These are phyloP conservation scores for Yoshiicerus persimilis DNA, from an alignment of 1,140 invertebrate genomes.

Conservation along the genomic window DNA sequence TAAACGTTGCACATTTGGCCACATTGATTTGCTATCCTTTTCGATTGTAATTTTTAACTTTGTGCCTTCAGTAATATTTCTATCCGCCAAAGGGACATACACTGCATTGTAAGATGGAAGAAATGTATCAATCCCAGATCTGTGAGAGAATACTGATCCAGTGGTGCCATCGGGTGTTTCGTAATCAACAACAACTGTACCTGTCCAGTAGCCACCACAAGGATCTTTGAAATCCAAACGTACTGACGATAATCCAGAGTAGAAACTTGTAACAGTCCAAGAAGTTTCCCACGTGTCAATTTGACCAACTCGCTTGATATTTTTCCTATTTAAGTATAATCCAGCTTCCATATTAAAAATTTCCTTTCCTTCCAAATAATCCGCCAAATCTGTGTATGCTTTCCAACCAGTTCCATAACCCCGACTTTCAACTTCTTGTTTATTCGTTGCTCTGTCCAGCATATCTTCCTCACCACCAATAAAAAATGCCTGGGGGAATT, in stretches of 20 bases:
- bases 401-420: neutral
- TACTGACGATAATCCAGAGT: neutral
- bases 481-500: conserved; percentile 15
- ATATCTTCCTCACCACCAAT: neutral
- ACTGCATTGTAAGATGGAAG: neutral
- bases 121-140: neutral
- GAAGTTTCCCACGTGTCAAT: neutral
- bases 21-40: neutral
- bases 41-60: neutral
- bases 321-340: neutral
- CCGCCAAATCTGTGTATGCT: neutral
- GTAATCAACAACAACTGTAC: neutral
- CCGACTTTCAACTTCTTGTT: neutral
- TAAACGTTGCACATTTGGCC: neutral
- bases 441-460: neutral
- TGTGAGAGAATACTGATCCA: neutral
- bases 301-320: neutral
- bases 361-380: neutral
- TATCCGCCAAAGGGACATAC: neutral
- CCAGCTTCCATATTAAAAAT: neutral
- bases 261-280: neutral
- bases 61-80: neutral
- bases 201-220: neutral
- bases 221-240: neutral
- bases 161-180: neutral